Base-by-base conservation (phyloP, 2,888 invertebrate species). In the Himalopsyche kuldschensis region DNA sequence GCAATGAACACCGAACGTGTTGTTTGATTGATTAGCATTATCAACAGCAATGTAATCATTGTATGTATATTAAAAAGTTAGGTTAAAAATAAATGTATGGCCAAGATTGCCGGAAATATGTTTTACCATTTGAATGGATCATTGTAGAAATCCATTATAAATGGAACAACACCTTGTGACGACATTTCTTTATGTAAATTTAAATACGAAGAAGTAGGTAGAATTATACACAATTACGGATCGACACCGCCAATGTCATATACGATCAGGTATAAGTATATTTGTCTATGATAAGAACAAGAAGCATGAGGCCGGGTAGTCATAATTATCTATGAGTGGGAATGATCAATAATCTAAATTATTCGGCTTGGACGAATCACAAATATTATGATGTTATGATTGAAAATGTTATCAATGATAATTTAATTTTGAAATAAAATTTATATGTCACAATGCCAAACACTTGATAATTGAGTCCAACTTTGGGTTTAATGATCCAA, bases 91-190 rank as follows among this genome's bases (percentile, higher is more conserved):
- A 75, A 27, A n/a, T n/a, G 20, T 24, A 47, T n/a, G 6, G 47
- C 17, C 2, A 17, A 79, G 3, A 11, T 88, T 86, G 87, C 77
- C 86, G 87, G 84, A 90, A 17, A 48, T n/a, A n/a, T 48, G 48
- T n/a, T 92, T 92, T 90, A 95, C 96, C 96, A 96, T 91, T 95
- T 95, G 87, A 95, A 96, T 84, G 95, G 95, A 89, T 96, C 95
- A 88, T 94, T 90, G 88, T 96, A 96, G 84, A 96, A 91, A 87
- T 93, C 93, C 89, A 93, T 94, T 24, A 95, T 87, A 86, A 94
- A 91, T 82, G 90, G 89, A 75, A 93, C 88, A 79, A 94, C 89
- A 87, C 88, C 88, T 84, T 92, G 91, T 89, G 93, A 93, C 86
- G 91, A 92, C 94, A 94, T 94, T 91, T 90, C 35, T 41, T 93